Evolutionary conservation across 1,140 invertebrate species (phyloP).

Genomic region (Sipha flava): DNA sequence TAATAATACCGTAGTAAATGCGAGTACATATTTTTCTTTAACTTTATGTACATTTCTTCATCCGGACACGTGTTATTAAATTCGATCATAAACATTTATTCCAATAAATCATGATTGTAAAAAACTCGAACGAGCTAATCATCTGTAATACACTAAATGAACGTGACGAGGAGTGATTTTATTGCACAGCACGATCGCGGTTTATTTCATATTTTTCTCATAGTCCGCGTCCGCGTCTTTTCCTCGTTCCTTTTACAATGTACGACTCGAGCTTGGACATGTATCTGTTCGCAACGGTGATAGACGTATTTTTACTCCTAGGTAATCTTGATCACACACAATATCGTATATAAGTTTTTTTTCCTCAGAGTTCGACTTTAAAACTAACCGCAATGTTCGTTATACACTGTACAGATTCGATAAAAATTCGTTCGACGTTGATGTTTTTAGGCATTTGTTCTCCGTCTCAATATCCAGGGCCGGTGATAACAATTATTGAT

Average conservation of each 20-base stretch:
- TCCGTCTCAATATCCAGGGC: too few species aligned
- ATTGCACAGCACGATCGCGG: not conserved
- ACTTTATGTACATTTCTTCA: not conserved
- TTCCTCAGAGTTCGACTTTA: too few species aligned
- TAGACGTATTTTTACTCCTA: too few species aligned
- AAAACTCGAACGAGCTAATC: not conserved
- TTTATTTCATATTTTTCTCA: not conserved
- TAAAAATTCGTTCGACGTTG: too few species aligned
- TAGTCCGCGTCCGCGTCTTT: too few species aligned
- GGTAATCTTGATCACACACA: too few species aligned
- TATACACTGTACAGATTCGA: too few species aligned
- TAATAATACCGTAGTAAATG: not conserved
- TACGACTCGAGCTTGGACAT: not conserved
- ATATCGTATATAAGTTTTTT: too few species aligned
- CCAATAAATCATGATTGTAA: not conserved
- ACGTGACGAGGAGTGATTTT: not conserved
- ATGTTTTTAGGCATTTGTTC: too few species aligned
- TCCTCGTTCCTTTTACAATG: not conserved
- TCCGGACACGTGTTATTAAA: not conserved
- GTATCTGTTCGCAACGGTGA: too few species aligned
- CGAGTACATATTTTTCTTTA: not conserved
- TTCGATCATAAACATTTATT: slow-evolving; percentile 6
- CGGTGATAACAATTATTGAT: too few species aligned
- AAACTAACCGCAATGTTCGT: too few species aligned
- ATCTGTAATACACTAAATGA: not conserved